Evolutionary conservation across 1,140 invertebrate species (phyloP).

Genomic region (Ridgeia piscesae): DNA sequence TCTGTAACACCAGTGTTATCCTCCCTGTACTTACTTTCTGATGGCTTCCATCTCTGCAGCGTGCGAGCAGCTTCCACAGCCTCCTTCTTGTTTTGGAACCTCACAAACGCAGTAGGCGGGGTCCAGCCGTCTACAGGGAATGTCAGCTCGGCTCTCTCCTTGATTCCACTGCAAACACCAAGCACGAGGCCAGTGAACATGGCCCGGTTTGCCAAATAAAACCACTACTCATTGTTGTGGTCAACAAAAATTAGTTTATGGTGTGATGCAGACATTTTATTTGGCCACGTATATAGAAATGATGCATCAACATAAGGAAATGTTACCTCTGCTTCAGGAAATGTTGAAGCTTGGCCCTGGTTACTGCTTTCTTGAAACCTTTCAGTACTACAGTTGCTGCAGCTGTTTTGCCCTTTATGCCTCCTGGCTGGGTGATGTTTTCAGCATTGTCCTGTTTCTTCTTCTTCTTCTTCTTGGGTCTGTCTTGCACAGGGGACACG

Average conservation of each 20-base stretch:
- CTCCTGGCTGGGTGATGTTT: not conserved
- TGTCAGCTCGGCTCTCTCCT: not conserved
- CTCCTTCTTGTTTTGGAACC: not conserved
- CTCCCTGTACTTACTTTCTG: not conserved
- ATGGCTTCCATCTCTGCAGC: not conserved
- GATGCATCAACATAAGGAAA: not conserved
- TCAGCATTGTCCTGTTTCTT: constrained; percentile 2
- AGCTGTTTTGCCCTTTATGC: not conserved
- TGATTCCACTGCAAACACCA: not conserved
- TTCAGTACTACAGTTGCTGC: not conserved
- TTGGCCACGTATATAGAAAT: not conserved
- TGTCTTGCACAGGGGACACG: not conserved
- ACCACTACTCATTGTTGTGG: not conserved
- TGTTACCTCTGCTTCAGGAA: not conserved
- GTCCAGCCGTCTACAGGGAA: not conserved
- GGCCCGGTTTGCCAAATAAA: not conserved
- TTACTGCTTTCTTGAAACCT: not conserved
- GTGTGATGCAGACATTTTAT: not conserved
- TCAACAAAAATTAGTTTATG: not conserved
- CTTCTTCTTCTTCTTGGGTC: constrained; percentile 7
- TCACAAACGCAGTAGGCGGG: not conserved
- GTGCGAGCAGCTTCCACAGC: not conserved
- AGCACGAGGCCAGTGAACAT: not conserved
- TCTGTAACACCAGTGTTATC: not conserved
- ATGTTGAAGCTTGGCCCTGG: not conserved